These are phyloP conservation scores for Trachurus trachurus DNA, from an alignment of 2,797 vertebrate genomes.

Conservation along the genomic window DNA sequence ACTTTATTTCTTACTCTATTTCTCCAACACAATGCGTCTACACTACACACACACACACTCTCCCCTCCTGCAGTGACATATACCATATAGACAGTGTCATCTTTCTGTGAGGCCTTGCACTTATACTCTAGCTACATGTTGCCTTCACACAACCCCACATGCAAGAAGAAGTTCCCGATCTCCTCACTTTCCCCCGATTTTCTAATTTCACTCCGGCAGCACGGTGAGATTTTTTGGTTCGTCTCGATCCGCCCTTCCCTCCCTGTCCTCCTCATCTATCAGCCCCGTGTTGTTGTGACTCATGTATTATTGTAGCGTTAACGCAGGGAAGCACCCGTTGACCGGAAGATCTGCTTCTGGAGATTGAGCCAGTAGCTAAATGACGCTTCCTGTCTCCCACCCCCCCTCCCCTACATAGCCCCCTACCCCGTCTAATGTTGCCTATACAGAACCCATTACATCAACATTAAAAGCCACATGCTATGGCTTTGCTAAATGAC, in stretches of 20 bases:
- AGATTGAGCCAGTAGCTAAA: conserved; percentile 81
- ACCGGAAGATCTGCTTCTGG: conserved; percentile 84
- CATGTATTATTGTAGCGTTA: conserved; percentile 80
- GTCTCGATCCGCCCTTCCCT: conserved; percentile 56
- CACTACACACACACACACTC: no score
- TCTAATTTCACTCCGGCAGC: conserved; percentile 83
- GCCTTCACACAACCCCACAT: conserved; percentile 8
- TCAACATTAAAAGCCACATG: conserved; percentile 47
- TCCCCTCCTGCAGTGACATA: conserved; percentile 13
- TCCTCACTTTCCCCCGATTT: no score
- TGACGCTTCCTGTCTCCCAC: conserved; percentile 78
- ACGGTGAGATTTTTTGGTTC: conserved; percentile 60
- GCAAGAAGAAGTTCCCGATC: neutral
- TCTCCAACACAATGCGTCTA: conserved; percentile 44
- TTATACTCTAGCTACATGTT: conserved; percentile 10
- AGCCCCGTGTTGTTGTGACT: conserved; percentile 66
- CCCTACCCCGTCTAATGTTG: conserved; percentile 61
- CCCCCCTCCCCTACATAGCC: neutral
- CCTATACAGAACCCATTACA: conserved; percentile 47
- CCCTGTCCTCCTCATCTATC: conserved; percentile 74
- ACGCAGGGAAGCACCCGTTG: conserved; percentile 76
- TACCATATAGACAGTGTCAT: conserved; percentile 12
- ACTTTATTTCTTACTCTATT: conserved; percentile 48
- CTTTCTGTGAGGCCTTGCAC: conserved; percentile 7
- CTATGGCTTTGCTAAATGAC: conserved; percentile 18